Conservation (phyloP, 2,113 vertebrate genomes). For the Prunella himalayana region DNA sequence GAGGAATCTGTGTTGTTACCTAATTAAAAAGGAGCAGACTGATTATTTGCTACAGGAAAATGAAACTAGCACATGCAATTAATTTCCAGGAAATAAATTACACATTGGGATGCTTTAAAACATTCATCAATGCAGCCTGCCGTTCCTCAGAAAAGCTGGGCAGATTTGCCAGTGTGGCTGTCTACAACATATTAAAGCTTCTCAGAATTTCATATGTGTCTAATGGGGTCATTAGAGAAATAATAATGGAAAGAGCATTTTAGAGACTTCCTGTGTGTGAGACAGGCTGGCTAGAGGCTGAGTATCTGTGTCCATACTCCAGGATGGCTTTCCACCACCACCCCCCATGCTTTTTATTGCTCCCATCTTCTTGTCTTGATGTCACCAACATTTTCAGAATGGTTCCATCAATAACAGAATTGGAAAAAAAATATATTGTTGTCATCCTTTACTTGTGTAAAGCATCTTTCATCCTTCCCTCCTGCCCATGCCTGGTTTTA, state of each 20-base stretch:
- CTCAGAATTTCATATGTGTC: neutral
- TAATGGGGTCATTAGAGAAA: slow-evolving; percentile 37
- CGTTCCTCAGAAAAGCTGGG: slow-evolving; percentile 2
- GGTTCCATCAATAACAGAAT: slow-evolving; percentile 3
- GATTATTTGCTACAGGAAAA: slow-evolving; percentile 47
- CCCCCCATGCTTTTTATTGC: neutral
- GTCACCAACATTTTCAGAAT: slow-evolving; percentile 9
- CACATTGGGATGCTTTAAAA: slow-evolving; percentile 29
- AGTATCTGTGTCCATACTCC: neutral
- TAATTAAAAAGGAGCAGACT: slow-evolving; percentile 53
- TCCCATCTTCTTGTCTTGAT: slow-evolving; percentile 1
- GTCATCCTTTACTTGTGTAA: neutral
- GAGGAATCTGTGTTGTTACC: slow-evolving; percentile 24
- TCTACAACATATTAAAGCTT: neutral
- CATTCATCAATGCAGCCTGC: slow-evolving; percentile 13
- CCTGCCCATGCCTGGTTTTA: neutral
- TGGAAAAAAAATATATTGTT: slow-evolving; percentile 23
- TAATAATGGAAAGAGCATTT: slow-evolving; percentile 32
- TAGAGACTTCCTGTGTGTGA: slow-evolving; percentile 30
- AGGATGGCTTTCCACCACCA: neutral
- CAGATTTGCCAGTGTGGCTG: neutral
- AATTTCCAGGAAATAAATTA: slow-evolving; percentile 61
- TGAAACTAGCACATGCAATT: slow-evolving; percentile 48
- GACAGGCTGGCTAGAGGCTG: neutral
- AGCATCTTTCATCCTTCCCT: slow-evolving; percentile 27